Conservation (phyloP, 2,797 vertebrate species). For the Mycteria americana region DNA sequence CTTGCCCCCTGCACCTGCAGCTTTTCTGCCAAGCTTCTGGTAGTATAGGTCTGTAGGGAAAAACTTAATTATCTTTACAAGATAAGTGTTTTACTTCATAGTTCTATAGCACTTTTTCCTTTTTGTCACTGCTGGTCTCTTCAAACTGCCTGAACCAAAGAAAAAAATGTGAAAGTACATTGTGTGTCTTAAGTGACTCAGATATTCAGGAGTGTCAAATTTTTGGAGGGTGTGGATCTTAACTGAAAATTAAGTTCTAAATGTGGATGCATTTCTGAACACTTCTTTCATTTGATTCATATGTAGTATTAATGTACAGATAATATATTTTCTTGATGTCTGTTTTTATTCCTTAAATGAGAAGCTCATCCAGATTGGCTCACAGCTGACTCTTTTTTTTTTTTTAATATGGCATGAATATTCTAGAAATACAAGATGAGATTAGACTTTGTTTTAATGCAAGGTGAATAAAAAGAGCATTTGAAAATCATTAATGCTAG, state of each 20-base stretch:
- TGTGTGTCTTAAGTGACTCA: not conserved
- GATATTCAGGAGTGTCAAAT: not conserved
- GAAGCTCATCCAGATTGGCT: not conserved
- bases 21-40: not conserved
- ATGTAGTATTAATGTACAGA: not conserved
- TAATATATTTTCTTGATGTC: not conserved
- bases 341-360: not conserved
- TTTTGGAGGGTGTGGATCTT: not conserved
- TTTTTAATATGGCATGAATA: not conserved
- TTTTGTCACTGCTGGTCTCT: not conserved
- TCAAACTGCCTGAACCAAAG: not conserved
- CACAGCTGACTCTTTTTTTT: not conserved
- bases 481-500: not conserved
- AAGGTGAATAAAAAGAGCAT: not conserved
- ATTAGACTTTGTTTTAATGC: not conserved
- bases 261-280: not conserved
- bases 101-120: not conserved
- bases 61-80: not conserved
- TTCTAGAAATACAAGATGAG: not conserved
- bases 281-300: not conserved
- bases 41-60: not conserved
- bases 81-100: not conserved
- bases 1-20: not conserved
- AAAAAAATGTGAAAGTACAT: fast-evolving
- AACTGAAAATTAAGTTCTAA: not conserved